Evolutionary conservation across 1,140 invertebrate species (phyloP).

Genomic region (Myzus persicae): DNA sequence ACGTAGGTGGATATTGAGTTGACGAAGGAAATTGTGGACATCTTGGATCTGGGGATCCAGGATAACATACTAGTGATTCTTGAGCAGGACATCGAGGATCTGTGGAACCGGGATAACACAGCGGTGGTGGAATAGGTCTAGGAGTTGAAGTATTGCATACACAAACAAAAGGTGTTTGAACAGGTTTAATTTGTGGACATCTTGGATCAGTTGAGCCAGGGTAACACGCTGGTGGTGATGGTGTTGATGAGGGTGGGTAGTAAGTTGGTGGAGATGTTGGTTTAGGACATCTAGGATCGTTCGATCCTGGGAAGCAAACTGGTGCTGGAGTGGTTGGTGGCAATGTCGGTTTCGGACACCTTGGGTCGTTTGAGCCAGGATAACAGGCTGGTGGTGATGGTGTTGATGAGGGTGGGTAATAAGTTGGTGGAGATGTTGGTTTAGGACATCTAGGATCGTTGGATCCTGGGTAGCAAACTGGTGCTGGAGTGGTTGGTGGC

Average conservation of each 20-base stretch:
- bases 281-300: constrained; percentile 61
- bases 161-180: constrained; percentile 61
- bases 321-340: constrained; percentile 59
- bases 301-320: constrained; percentile 61
- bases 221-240: constrained; percentile 60
- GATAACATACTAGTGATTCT: constrained; percentile 59
- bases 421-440: constrained; percentile 61
- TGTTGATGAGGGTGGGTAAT: constrained; percentile 59
- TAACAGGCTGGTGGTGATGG: constrained; percentile 63
- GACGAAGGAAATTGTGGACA: constrained; percentile 61
- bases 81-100: constrained; percentile 61
- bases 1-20: constrained; percentile 56
- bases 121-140: constrained; percentile 57
- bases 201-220: constrained; percentile 62
- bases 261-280: constrained; percentile 61
- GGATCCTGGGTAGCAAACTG: constrained; percentile 64
- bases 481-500: constrained; percentile 60
- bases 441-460: constrained; percentile 64
- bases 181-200: constrained; percentile 59
- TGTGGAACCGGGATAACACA: constrained; percentile 62
- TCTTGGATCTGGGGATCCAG: constrained; percentile 63
- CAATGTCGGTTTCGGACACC: constrained; percentile 63
- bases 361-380: constrained; percentile 65
- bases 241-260: constrained; percentile 61
- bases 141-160: constrained; percentile 61